Evolutionary conservation across 37 sponge, comb jelly and placozoan species (phyloP), one percentile per base, ranked within the genome.

Genomic region (Halichondria panicea): DNA sequence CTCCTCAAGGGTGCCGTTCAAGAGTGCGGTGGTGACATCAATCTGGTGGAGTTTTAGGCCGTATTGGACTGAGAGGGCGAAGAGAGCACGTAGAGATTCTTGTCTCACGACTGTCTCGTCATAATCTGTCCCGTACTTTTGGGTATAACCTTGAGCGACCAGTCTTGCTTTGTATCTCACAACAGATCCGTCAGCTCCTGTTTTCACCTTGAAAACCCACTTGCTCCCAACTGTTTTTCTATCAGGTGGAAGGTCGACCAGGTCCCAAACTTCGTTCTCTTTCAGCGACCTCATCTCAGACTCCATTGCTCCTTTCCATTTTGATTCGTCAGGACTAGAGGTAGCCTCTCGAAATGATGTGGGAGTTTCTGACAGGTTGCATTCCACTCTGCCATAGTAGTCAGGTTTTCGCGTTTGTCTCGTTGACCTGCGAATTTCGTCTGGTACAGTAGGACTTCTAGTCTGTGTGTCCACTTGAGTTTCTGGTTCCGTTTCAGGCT

Each of bases 1-100:
- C 60, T 88, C 82, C 46, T 76, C 58, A 4, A 88, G 55, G 4
- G 76, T 55, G 6, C 82, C 72, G 60, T 88, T 81, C 13, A 81
- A 59, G 64, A 81, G 81, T 30, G 82, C 88, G 33, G 82, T 75
- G 32, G 74, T 73, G 21, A 72, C 66, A 69, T 88, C 80, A 50
- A 89, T 56, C 55, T 89, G 89, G 67, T 89, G 89, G 33, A 89
- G 57, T 22, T 79, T n/a, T 42, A 89, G 55, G 31, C 62, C 68
- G 9, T 89, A 25, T 43, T 83, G 68, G 21, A 72, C 75, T 18
- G 84, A 43, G 21, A 89, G 45, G 15, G 89, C 83, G 40, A 88
- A 64, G 27, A 82, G 58, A 64, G 70, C 24, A 28, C 80, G 69
- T 25, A 89, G 40, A 15, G 89, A 89, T 45, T 83, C 79, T 15